Conservation (phyloP, 2,888 invertebrate genomes). For the Idaea aversata region DNA sequence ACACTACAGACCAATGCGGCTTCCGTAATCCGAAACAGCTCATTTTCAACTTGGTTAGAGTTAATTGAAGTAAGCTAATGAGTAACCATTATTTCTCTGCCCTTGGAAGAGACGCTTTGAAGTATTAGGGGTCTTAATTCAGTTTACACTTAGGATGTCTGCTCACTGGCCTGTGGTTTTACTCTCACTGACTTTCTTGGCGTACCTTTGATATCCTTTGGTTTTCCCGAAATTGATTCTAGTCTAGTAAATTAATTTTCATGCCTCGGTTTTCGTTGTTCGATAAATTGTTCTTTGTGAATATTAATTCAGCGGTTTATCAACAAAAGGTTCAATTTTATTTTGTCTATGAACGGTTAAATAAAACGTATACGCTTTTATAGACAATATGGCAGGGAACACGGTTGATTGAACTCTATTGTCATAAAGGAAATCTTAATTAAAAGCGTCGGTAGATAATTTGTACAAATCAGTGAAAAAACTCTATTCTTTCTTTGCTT, state of each 20-base stretch:
- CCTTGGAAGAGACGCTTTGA: constrained; percentile 41
- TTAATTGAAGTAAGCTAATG: constrained; percentile 48
- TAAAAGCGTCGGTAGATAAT: constrained; percentile 15
- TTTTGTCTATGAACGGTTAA: not conserved
- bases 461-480: constrained; percentile 24
- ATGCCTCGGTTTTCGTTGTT: not conserved
- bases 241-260: not conserved
- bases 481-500: constrained; percentile 23
- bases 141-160: constrained; percentile 28
- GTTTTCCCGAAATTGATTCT: not conserved
- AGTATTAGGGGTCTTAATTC: constrained; percentile 24
- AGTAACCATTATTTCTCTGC: constrained; percentile 40
- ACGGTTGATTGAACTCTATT: not conserved
- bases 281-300: not conserved
- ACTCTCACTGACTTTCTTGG: constrained; percentile 19
- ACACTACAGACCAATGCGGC: not conserved
- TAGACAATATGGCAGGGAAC: not conserved
- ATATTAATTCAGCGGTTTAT: not conserved
- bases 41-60: constrained; percentile 36
- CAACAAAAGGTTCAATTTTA: not conserved
- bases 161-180: constrained; percentile 38
- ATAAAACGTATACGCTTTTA: not conserved
- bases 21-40: constrained; percentile 25
- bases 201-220: not conserved
- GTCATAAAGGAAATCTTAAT: constrained; percentile 9